Percentiles rank a stretch among this genome's conserved stretches.
These are phyloP conservation scores for Metacarcinus magister DNA, from an alignment of 2,888 invertebrate genomes.

Conservation along the genomic window DNA sequence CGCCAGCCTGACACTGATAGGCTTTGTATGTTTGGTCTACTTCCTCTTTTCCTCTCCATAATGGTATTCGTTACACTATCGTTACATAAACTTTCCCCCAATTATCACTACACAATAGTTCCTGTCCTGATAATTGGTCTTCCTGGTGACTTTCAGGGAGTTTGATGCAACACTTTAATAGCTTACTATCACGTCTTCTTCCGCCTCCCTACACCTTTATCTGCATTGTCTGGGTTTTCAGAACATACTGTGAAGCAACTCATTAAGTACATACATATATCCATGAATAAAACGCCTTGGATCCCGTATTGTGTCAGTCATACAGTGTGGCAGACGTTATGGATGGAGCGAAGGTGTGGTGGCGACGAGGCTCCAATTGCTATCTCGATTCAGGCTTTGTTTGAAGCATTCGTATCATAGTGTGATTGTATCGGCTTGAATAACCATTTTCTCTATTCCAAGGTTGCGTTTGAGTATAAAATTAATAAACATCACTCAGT, in stretches of 20 bases:
- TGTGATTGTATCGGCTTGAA: background rate
- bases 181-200: too few species aligned
- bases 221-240: too few species aligned
- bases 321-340: too few species aligned
- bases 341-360: background rate
- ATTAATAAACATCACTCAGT: background rate
- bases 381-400: background rate
- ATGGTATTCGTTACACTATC: background rate
- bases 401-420: background rate
- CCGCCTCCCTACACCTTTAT: too few species aligned
- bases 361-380: background rate
- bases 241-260: background rate
- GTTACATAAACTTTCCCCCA: background rate
- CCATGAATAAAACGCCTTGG: background rate
- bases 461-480: background rate
- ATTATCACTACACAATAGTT: background rate
- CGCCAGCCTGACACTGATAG: background rate
- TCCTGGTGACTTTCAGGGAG: background rate
- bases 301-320: background rate
- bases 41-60: background rate
- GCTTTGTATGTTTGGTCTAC: background rate
- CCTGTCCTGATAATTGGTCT: background rate
- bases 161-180: too few species aligned
- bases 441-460: background rate
- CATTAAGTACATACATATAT: background rate